Evolutionary conservation across 2,888 invertebrate species (phyloP).

Genomic region (Synergus laeviventris): DNA sequence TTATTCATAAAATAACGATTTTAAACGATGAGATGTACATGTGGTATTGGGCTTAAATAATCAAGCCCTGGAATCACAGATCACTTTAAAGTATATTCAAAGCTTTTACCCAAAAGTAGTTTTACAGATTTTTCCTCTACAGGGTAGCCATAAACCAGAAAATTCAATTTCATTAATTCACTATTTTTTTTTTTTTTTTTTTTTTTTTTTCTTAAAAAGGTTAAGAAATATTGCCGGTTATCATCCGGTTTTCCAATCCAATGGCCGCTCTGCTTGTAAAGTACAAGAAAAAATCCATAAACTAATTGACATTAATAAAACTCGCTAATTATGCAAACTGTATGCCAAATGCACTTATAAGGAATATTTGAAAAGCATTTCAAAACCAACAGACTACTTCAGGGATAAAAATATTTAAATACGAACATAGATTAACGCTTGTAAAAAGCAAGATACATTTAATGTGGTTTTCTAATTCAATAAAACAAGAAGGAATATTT

Average conservation of each 20-base stretch:
- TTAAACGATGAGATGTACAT: conserved; percentile 68
- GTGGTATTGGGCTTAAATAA: conserved; percentile 59
- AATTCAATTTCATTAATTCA: no score
- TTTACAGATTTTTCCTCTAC: conserved; percentile 40
- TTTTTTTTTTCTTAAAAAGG: no score
- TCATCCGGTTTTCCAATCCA: not conserved
- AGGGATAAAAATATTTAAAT: not conserved
- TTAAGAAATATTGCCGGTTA: no score
- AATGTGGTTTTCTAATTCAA: not conserved
- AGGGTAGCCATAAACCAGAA: not conserved
- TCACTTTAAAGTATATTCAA: conserved; percentile 59
- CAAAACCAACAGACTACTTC: not conserved
- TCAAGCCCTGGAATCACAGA: conserved; percentile 67
- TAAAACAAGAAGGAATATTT: not conserved
- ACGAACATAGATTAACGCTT: not conserved
- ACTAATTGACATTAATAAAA: not conserved
- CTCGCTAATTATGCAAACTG: not conserved
- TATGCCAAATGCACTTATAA: not conserved
- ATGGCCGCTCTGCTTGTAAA: not conserved
- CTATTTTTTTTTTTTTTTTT: no score
- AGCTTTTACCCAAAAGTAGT: conserved; percentile 34
- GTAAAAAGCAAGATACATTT: not conserved
- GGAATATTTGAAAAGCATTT: not conserved
- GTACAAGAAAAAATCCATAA: not conserved
- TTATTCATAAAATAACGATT: conserved; percentile 73